phyloP scores from a whole-genome alignment of 2,888 invertebrate species.

The Rhyacophila evoluta region DNA sequence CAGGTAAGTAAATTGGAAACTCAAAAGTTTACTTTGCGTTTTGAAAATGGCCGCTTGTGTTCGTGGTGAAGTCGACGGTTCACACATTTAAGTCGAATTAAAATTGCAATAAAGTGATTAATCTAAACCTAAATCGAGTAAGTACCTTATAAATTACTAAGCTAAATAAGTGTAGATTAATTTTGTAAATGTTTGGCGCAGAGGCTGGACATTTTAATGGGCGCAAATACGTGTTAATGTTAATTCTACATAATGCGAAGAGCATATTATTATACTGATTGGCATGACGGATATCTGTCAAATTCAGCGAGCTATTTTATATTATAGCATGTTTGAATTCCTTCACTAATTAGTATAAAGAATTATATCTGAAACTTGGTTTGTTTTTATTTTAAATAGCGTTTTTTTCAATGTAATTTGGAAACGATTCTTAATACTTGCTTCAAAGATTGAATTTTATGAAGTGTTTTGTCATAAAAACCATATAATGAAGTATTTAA shows the following conservation, averaged over 20 bases:
- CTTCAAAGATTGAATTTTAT: too few species aligned
- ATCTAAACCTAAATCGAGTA: slow-evolving; percentile 29
- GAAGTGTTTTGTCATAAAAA: too few species aligned
- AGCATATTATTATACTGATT: slow-evolving; percentile 1
- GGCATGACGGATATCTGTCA: slow-evolving; percentile 12
- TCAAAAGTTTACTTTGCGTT: slow-evolving; percentile 43
- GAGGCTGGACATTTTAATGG: not conserved
- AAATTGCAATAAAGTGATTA: slow-evolving; percentile 25
- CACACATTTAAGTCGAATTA: slow-evolving; percentile 29
- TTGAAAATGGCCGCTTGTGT: slow-evolving; percentile 51
- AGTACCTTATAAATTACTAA: too few species aligned
- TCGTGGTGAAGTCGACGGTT: slow-evolving; percentile 33
- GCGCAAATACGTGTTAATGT: slow-evolving; percentile 3
- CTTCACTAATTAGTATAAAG: not conserved
- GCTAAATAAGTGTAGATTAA: too few species aligned
- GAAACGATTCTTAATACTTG: too few species aligned
- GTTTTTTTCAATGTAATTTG: not conserved
- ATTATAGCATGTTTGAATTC: not conserved
- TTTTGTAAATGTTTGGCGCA: not conserved
- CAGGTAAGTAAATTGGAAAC: slow-evolving; percentile 52
- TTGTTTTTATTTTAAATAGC: not conserved
- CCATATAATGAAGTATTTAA: too few species aligned
- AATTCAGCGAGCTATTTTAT: not conserved
- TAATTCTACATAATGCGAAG: not conserved
- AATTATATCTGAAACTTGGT: not conserved